These are phyloP conservation scores for Campoletis sonorensis DNA, from an alignment of 1,140 invertebrate genomes.

Conservation along the genomic window DNA sequence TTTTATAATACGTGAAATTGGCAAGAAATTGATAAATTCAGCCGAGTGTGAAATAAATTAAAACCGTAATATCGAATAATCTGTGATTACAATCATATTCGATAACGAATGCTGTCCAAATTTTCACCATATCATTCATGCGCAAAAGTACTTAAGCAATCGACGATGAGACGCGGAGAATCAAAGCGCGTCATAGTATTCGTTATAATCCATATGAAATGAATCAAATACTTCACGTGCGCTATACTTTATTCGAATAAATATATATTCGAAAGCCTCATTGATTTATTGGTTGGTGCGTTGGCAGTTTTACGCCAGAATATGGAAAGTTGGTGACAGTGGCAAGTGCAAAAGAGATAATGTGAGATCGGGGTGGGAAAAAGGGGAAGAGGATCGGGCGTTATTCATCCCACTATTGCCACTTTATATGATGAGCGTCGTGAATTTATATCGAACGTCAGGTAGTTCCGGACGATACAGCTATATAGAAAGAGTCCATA, in stretches of 20 bases:
- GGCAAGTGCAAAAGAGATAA: conserved; percentile 1
- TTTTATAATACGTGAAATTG: too few species aligned
- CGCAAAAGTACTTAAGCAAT: background rate
- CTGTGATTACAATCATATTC: too few species aligned
- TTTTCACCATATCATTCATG: too few species aligned
- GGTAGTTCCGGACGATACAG: conserved; percentile 10
- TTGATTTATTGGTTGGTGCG: conserved; percentile 17
- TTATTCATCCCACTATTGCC: conserved; percentile 20
- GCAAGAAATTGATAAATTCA: too few species aligned
- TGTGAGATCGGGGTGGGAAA: background rate
- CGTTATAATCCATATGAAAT: background rate
- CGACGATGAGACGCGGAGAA: background rate
- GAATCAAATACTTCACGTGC: background rate
- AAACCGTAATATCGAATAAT: too few species aligned
- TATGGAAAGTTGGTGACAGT: conserved; percentile 21
- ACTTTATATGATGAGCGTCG: conserved; percentile 36
- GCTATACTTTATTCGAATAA: background rate
- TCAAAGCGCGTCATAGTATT: background rate
- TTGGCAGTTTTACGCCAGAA: background rate
- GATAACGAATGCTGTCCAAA: too few species aligned
- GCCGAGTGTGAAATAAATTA: too few species aligned
- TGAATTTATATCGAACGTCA: conserved; percentile 32
- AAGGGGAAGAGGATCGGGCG: background rate
- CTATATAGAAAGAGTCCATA: conserved; percentile 6
- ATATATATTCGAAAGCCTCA: background rate